Evolutionary conservation across 2,888 invertebrate genomes (phyloP).

Genomic region (Cylindroiulus punctatus): DNA sequence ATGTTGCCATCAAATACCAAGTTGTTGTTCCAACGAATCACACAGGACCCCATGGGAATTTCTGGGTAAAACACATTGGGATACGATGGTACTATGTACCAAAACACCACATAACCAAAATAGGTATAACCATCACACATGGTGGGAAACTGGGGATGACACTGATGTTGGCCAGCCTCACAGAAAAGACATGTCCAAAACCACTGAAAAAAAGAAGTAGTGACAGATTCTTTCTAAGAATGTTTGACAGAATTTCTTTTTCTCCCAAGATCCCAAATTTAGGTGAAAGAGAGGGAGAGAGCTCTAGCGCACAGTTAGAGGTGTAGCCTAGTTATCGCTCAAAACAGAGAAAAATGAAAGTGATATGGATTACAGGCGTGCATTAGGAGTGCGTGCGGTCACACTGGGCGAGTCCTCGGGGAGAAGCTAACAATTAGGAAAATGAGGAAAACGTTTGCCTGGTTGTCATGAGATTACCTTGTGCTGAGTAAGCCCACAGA

Average conservation of each 20-base stretch:
- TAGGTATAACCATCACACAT: too few relatives aligned
- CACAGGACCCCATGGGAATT: too few relatives aligned
- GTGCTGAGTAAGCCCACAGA: slow-evolving; percentile 19
- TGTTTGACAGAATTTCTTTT: too few relatives aligned
- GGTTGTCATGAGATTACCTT: slow-evolving; percentile 23
- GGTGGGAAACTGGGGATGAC: too few relatives aligned
- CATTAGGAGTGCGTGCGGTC: neutral
- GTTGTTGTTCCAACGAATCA: too few relatives aligned
- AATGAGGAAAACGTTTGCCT: neutral
- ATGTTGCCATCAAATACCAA: too few relatives aligned
- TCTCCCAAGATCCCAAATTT: neutral
- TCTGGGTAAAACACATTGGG: too few relatives aligned
- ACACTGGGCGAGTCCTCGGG: neutral
- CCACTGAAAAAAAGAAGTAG: neutral
- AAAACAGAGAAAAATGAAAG: neutral
- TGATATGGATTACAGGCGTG: neutral
- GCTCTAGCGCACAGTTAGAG: neutral
- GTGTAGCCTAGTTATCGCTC: neutral
- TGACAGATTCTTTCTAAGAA: too few relatives aligned
- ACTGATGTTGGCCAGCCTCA: too few relatives aligned
- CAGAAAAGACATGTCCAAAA: too few relatives aligned
- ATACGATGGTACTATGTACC: too few relatives aligned
- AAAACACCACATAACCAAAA: too few relatives aligned
- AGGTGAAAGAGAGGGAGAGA: neutral
- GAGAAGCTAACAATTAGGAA: neutral